phyloP scores from a whole-genome alignment of 2,113 vertebrate genomes.

The Pogona vitticeps region DNA sequence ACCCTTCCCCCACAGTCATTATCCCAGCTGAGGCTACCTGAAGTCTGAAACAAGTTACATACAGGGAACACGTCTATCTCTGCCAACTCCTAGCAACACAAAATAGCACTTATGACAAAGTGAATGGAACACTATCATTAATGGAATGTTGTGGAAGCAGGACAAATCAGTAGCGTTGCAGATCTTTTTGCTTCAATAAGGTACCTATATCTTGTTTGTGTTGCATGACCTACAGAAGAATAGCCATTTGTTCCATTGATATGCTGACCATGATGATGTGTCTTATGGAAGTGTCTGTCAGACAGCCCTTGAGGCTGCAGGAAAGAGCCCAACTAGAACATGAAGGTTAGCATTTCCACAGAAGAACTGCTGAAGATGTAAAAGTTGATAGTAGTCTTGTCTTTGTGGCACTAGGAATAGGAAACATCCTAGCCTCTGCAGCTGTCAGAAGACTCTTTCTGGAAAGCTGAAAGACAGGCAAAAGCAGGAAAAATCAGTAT shows the following conservation, averaged over 20 bases:
- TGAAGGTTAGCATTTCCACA: background rate
- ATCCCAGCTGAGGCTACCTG: background rate
- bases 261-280: background rate
- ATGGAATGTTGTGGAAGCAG: background rate
- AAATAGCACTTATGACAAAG: background rate
- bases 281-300: background rate
- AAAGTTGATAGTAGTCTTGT: background rate
- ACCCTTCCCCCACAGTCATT: background rate
- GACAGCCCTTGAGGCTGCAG: background rate
- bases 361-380: background rate
- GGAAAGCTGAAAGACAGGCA: background rate
- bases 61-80: background rate
- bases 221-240: background rate
- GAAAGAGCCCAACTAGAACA: background rate
- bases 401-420: background rate
- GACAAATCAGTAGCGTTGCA: background rate
- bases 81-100: background rate
- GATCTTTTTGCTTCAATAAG: background rate
- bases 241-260: background rate
- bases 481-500: background rate
- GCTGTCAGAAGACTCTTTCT: background rate
- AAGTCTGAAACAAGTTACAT: background rate
- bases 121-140: background rate
- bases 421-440: background rate
- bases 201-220: background rate